Percentiles rank a stretch among this genome's conserved stretches.
Conservation (phyloP, 2,797 vertebrate species). For the Alcedo atthis region DNA sequence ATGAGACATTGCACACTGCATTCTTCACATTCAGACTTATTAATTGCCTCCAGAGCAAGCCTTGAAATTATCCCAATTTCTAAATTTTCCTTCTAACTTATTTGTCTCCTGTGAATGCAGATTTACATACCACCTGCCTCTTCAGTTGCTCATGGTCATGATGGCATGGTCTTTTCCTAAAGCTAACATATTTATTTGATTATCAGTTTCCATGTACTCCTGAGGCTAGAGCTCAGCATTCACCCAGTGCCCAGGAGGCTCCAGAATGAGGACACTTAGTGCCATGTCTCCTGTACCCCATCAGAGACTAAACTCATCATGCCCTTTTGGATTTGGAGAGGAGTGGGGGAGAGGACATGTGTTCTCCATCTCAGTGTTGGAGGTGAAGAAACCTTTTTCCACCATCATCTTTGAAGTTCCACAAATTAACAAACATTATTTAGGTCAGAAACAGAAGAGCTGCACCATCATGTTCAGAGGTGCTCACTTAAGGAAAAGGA, state of each 20-base stretch:
- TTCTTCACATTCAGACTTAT: background rate
- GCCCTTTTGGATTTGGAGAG: background rate
- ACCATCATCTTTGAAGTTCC: background rate
- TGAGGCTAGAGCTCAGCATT: background rate
- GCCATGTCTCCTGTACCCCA: background rate
- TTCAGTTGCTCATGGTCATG: background rate
- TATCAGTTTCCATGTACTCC: rapidly evolving
- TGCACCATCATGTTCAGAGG: background rate
- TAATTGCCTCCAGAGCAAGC: background rate
- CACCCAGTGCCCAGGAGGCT: background rate
- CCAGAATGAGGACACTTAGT: background rate
- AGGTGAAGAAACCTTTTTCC: background rate
- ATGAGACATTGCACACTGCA: background rate
- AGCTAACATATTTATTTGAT: background rate
- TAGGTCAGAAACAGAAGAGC: background rate
- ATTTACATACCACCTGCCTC: background rate
- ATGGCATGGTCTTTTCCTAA: background rate
- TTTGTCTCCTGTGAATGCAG: background rate
- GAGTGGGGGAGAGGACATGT: background rate
- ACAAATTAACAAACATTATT: background rate
- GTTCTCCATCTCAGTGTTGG: background rate
- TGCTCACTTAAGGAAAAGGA: background rate
- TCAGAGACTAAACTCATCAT: background rate
- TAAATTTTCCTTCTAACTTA: background rate
- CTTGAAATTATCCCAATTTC: background rate